Evolutionary conservation across 2,888 invertebrate genomes (phyloP).

Genomic region (Chromoteleia sp.): DNA sequence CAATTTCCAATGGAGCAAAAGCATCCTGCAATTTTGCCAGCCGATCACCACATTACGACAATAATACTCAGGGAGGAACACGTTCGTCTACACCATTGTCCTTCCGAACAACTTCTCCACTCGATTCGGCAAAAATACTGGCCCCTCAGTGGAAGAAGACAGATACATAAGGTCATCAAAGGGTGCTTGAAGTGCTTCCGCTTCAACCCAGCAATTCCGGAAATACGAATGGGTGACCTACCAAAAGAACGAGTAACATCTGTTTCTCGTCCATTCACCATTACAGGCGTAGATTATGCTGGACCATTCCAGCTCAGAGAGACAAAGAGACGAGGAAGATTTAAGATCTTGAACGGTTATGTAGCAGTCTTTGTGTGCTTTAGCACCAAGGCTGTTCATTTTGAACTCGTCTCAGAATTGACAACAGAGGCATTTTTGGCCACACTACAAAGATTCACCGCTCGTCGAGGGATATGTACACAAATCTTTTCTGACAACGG

Average conservation of each 20-base stretch:
- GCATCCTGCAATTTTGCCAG: conserved; percentile 10
- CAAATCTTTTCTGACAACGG: conserved; percentile 22
- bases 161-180: background rate
- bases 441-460: conserved; percentile 12
- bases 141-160: conserved; percentile 1
- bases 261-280: background rate
- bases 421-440: conserved; percentile 39
- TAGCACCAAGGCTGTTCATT: no score
- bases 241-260: conserved; percentile 5
- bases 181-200: conserved; percentile 44
- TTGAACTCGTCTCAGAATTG: conserved; percentile 65
- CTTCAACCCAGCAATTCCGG: conserved; percentile 29
- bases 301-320: background rate
- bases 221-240: conserved; percentile 42
- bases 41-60: conserved; percentile 4
- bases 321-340: conserved; percentile 1
- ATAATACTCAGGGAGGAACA: background rate
- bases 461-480: conserved; percentile 12
- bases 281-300: conserved; percentile 1
- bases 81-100: background rate
- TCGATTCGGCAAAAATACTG: background rate
- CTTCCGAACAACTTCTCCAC: conserved; percentile 2
- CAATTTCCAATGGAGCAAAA: background rate
- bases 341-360: background rate
- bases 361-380: conserved; percentile 7